Evolutionary conservation across 1,140 invertebrate species (phyloP), one percentile per base, ranked within the genome.

Genomic region (Diabrotica virgifera): DNA sequence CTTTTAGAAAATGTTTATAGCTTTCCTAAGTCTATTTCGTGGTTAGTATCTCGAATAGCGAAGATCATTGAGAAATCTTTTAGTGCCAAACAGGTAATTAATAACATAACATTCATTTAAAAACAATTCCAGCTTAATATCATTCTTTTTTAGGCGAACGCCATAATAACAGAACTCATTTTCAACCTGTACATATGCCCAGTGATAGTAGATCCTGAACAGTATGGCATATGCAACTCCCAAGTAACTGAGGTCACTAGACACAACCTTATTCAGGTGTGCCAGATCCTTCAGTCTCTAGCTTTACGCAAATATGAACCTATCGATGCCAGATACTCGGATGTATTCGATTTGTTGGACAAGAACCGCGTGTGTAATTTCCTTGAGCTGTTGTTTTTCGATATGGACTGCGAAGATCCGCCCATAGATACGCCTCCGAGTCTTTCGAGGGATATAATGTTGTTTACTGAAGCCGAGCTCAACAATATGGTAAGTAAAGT

Each of bases 121-220:
- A 24, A 24, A 24, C 24, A 24, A 24, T 24, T 24, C 24, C 1
- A 24, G 24, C 24, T 24, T 24, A 24, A 24, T 24, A 24, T 24
- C 24, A 2, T 3, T 46, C 4, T 5, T 5, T 90, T 67, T 77
- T 82, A 88, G 82, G 82, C 87, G 66, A 81, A 90, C 72, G 86
- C 88, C 7, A 89, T 98, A 72, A 95, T 93, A 76, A 93, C 93
- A 0, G 96, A 99, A 77, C 81, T 99, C 13, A 89, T 99, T 9
- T 94, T 98, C 77, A 93, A 91, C 3, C 87, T 94, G 72, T 98
- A 98, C 71, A 94, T 99, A 64, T 99, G 96, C 76, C 95, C 95
- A 7, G 96, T 95, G 0, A 94, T 99, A 53, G 92, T 96, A 36
- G 95, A 97, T 82, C 96, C 97, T 0, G 96, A 98, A 80, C 90